phyloP scores from a whole-genome alignment of 2,888 invertebrate genomes.

The Bembecia ichneumoniformis region DNA sequence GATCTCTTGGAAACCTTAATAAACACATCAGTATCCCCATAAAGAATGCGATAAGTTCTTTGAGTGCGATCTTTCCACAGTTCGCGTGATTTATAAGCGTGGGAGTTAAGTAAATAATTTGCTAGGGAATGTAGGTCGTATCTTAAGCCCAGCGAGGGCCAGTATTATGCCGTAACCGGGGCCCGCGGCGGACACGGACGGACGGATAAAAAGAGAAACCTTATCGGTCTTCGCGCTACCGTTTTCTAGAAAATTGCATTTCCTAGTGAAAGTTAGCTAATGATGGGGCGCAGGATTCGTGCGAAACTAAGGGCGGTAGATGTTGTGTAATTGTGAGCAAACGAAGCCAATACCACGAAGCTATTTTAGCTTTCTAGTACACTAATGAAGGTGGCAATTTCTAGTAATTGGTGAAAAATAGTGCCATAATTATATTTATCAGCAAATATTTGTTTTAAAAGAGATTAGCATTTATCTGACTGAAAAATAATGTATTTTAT shows the following conservation, averaged over 20 bases:
- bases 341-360: slow-evolving; percentile 20
- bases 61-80: background rate
- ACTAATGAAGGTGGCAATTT: background rate
- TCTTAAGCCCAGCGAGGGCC: slow-evolving; percentile 35
- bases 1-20: slow-evolving; percentile 17
- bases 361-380: slow-evolving; percentile 31
- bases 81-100: slow-evolving; percentile 6
- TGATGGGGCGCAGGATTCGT: slow-evolving; percentile 55
- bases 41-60: background rate
- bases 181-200: slow-evolving; percentile 30
- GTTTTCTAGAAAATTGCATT: slow-evolving; percentile 71
- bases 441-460: too few relatives aligned
- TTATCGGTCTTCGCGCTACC: slow-evolving; percentile 60
- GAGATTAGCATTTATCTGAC: too few relatives aligned
- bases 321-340: slow-evolving; percentile 23
- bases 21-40: background rate
- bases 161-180: slow-evolving; percentile 49
- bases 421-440: too few relatives aligned
- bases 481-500: too few relatives aligned
- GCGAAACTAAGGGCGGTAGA: slow-evolving; percentile 42
- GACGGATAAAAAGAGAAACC: slow-evolving; percentile 61
- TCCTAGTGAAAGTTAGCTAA: slow-evolving; percentile 66
- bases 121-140: slow-evolving; percentile 42
- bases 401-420: background rate
- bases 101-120: slow-evolving; percentile 33